These are phyloP conservation scores for Caenorhabditis sp. DNA, from an alignment of 2,888 invertebrate species.

Conservation along the genomic window DNA sequence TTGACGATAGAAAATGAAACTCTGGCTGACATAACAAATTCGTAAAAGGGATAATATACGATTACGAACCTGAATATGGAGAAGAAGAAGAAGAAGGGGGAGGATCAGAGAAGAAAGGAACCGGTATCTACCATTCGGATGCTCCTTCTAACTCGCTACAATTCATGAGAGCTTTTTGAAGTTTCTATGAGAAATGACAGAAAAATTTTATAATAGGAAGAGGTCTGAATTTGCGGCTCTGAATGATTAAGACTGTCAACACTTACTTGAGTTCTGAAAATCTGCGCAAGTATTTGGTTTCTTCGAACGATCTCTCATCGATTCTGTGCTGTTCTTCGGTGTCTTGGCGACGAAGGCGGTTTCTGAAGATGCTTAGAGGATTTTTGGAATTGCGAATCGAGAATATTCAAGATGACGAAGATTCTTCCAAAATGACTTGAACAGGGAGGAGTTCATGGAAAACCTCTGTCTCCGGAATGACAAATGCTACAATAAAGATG, in stretches of 20 bases:
- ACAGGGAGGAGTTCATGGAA: no score
- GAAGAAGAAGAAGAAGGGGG: constrained; percentile 27
- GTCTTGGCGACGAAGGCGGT: constrained; percentile 70
- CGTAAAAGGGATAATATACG: neutral
- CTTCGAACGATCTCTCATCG: constrained; percentile 72
- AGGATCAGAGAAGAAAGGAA: constrained; percentile 20
- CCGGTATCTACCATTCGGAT: constrained; percentile 34
- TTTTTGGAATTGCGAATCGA: no score
- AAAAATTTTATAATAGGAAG: no score
- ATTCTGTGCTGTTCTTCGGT: constrained; percentile 66
- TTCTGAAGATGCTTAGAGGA: constrained; percentile 49
- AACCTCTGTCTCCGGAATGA: no score
- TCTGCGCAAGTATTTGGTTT: constrained; percentile 73
- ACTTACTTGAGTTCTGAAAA: constrained; percentile 74
- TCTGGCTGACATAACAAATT: constrained; percentile 28
- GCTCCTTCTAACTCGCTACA: constrained; percentile 63
- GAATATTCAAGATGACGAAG: no score
- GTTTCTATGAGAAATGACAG: neutral
- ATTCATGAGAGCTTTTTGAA: constrained; percentile 7
- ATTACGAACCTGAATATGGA: constrained; percentile 38
- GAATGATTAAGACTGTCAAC: neutral
- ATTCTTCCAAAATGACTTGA: no score
- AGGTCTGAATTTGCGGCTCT: neutral
- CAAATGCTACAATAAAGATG: no score
- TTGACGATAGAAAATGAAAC: constrained; percentile 34